A percentile compares a stretch with the other conserved stretches of the same genome.
These are phyloP conservation scores for Seriola rivoliana DNA, from an alignment of 2,113 vertebrate species.

Conservation along the genomic window DNA sequence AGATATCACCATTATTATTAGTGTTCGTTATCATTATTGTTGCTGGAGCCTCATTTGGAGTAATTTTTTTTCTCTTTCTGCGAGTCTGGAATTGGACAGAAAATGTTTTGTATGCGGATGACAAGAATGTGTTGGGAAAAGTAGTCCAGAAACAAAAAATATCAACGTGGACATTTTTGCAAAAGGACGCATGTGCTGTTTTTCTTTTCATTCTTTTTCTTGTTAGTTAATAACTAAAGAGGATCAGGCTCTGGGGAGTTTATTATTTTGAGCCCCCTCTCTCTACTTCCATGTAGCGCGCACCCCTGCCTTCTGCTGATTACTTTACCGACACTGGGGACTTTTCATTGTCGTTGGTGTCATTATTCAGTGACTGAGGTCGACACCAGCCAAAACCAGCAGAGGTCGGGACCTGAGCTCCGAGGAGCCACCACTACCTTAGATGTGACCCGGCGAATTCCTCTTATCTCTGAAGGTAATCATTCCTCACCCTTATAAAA, in stretches of 20 bases:
- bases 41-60: constrained; percentile 25
- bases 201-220: not conserved
- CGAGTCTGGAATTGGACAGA: constrained; percentile 35
- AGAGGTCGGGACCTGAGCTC: constrained; percentile 67
- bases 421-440: constrained; percentile 59
- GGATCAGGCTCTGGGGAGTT: constrained; percentile 27
- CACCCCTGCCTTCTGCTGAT: constrained; percentile 18
- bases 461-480: constrained; percentile 86
- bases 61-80: constrained; percentile 20
- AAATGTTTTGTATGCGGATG: constrained; percentile 14
- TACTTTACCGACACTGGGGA: constrained; percentile 3
- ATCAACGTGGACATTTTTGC: not conserved
- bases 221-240: constrained; percentile 7
- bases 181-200: constrained; percentile 14
- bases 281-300: not conserved
- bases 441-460: constrained; percentile 79
- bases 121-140: constrained; percentile 35
- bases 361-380: constrained; percentile 45
- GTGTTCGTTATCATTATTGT: not conserved
- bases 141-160: constrained; percentile 36
- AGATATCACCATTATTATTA: not conserved
- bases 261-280: constrained; percentile 14
- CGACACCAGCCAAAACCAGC: constrained; percentile 44
- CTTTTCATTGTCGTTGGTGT: not conserved
- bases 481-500: not conserved